phyloP scores from a whole-genome alignment of 2,797 vertebrate species.

The Gouania willdenowi region DNA sequence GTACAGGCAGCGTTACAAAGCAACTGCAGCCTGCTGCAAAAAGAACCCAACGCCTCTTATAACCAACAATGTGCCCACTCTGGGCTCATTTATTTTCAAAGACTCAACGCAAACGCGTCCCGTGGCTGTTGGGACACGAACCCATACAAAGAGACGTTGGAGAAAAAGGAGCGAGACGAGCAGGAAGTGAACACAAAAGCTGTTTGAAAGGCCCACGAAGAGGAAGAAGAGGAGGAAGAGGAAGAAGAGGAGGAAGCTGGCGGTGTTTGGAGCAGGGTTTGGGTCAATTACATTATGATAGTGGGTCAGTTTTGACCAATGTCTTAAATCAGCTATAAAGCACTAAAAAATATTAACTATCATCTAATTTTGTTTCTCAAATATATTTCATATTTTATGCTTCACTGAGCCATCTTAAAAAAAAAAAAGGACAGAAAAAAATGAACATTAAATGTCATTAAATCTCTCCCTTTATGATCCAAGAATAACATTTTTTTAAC shows the following conservation, averaged over 20 bases:
- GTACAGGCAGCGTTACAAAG: slow-evolving; percentile 55
- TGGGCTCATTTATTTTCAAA: slow-evolving; percentile 66
- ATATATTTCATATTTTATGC: slow-evolving; percentile 40
- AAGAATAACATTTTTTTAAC: slow-evolving; percentile 27
- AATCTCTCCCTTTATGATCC: slow-evolving; percentile 30
- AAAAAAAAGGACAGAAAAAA: too few species aligned
- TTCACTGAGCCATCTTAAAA: slow-evolving; percentile 25
- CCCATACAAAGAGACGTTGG: slow-evolving; percentile 57
- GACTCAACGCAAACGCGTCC: slow-evolving; percentile 62
- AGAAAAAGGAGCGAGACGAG: slow-evolving; percentile 42
- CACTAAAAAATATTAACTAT: too few species aligned
- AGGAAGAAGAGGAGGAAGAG: slow-evolving; percentile 39
- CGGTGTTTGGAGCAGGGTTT: slow-evolving; percentile 27
- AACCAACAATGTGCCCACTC: slow-evolving; percentile 64
- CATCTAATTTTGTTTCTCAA: too few species aligned
- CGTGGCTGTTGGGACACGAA: slow-evolving; percentile 56
- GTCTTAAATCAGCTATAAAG: too few species aligned
- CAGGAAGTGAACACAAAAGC: slow-evolving; percentile 54
- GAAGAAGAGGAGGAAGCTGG: slow-evolving; percentile 53
- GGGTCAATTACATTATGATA: too few species aligned
- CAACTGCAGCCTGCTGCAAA: slow-evolving; percentile 46
- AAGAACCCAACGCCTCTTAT: slow-evolving; percentile 66
- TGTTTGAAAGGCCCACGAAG: slow-evolving; percentile 58
- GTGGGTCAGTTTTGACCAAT: too few species aligned
- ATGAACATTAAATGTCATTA: slow-evolving; percentile 37